Evolutionary conservation across 2,888 invertebrate species (phyloP).

Genomic region (Microctonus brassicae): DNA sequence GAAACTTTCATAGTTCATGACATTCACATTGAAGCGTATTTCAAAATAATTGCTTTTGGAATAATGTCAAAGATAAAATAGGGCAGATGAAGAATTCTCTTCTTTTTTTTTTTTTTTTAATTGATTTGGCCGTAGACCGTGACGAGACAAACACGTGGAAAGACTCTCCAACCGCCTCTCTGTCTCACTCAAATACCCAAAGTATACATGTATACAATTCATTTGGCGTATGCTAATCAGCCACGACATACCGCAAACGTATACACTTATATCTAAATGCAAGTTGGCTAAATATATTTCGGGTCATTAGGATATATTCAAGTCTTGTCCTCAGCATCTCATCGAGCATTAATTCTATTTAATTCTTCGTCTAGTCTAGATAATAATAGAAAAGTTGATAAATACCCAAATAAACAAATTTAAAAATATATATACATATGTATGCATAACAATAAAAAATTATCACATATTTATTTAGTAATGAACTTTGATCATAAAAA

Average conservation of each 20-base stretch:
- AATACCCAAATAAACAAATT: not conserved
- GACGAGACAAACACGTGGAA: conserved; percentile 39
- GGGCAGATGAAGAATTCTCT: not conserved
- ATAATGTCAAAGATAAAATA: not conserved
- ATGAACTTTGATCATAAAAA: too few species aligned
- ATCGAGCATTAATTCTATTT: not conserved
- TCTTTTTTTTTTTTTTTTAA: not conserved
- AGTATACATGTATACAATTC: not conserved
- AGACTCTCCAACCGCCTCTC: too few species aligned
- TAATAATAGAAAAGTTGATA: not conserved
- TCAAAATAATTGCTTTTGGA: not conserved
- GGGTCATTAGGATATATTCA: not conserved
- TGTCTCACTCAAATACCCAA: too few species aligned
- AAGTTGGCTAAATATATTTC: conserved; percentile 8
- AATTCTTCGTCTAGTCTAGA: not conserved
- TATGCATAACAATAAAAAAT: too few species aligned
- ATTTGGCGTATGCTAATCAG: conserved; percentile 10
- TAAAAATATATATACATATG: too few species aligned
- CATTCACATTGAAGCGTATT: not conserved
- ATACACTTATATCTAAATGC: not conserved
- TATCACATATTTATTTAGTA: too few species aligned
- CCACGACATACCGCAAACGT: not conserved
- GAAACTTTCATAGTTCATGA: not conserved
- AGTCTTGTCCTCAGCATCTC: conserved; percentile 7
- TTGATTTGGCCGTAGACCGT: conserved; percentile 31